These are phyloP conservation scores for Mystacides longicornis DNA, from an alignment of 2,888 invertebrate genomes.

Conservation along the genomic window DNA sequence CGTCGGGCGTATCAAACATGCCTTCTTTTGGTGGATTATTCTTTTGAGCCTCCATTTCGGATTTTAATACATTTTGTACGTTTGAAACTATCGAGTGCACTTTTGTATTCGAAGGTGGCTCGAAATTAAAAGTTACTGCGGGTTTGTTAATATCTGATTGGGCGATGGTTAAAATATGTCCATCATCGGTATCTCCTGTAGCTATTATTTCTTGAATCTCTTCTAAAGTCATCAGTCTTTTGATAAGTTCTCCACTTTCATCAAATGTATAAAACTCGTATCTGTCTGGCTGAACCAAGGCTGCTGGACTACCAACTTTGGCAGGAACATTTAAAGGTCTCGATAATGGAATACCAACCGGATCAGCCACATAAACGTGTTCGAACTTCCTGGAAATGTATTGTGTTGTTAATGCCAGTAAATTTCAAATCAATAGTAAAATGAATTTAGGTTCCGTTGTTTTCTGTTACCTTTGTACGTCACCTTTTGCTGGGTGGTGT, in stretches of 20 bases:
- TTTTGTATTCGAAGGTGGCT: constrained; percentile 55
- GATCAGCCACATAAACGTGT: constrained; percentile 22
- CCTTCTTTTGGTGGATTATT: constrained; percentile 41
- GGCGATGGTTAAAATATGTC: constrained; percentile 45
- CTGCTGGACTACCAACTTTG: constrained; percentile 71
- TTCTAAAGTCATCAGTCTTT: constrained; percentile 74
- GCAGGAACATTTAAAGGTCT: constrained; percentile 49
- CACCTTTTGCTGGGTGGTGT: background rate
- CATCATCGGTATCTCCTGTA: constrained; percentile 65
- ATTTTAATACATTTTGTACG: constrained; percentile 76
- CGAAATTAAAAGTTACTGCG: constrained; percentile 42
- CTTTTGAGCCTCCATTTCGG: constrained; percentile 61
- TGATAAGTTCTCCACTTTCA: constrained; percentile 74
- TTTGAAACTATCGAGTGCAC: constrained; percentile 75
- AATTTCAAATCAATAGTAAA: background rate
- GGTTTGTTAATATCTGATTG: constrained; percentile 39
- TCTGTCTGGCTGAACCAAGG: constrained; percentile 70
- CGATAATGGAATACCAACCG: constrained; percentile 21
- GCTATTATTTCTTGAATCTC: constrained; percentile 82
- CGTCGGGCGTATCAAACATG: constrained; percentile 63
- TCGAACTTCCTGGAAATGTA: constrained; percentile 19
- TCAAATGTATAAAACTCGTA: constrained; percentile 86
- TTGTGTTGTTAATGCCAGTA: background rate
- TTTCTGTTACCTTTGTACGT: constrained; percentile 8
- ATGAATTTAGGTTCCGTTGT: background rate